Base-by-base conservation (phyloP, 2,113 vertebrate genomes). In the Pelvicachromis taeniatus region DNA sequence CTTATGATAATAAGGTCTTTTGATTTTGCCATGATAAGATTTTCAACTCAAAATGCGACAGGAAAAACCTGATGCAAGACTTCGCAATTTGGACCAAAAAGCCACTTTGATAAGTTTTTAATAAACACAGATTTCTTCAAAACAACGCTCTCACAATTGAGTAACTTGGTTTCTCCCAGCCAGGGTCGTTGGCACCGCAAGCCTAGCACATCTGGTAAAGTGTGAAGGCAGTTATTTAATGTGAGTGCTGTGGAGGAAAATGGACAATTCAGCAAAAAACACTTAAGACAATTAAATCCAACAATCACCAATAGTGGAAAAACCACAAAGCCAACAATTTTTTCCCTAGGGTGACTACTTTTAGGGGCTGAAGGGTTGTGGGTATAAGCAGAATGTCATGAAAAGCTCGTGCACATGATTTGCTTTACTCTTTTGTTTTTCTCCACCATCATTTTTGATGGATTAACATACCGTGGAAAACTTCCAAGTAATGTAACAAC, bases 131-230 rank as follows among this genome's bases (percentile, higher is more conserved):
- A 12, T 13, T n/a, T 75, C 16, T 75, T 31, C 14, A 82, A 75
- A 70, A 54, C 5, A 12, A 53, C 1, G 5, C 65, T 83, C 82
- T 85, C 53, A 87, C 81, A 85, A 55, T 68, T 23, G 9, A 63
- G 21, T 77, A 33, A 83, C 83, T 85, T 6, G 10, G 50, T 55
- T 77, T 85, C 75, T 77, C n/a, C 26, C 13, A 61, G 70, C 17
- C 35, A 53, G 7, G 33, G 29, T 14, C 2, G 1, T 17, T 81
- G 83, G 88, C 88, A 90, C 48, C 2, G 4, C 54, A 8, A 29
- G 11, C 54, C 19, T n/a, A 65, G 48, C 79, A 91, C 89, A 90
- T 92, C 86, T 90, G 92, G 73, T 81, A 12, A 83, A 91, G 85
- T 88, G 87, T 89, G 65, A 91, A 88, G 59, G 11, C 59, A 81